These are phyloP conservation scores for Pterophyllum scalare DNA, from an alignment of 2,113 vertebrate species.

Conservation along the genomic window DNA sequence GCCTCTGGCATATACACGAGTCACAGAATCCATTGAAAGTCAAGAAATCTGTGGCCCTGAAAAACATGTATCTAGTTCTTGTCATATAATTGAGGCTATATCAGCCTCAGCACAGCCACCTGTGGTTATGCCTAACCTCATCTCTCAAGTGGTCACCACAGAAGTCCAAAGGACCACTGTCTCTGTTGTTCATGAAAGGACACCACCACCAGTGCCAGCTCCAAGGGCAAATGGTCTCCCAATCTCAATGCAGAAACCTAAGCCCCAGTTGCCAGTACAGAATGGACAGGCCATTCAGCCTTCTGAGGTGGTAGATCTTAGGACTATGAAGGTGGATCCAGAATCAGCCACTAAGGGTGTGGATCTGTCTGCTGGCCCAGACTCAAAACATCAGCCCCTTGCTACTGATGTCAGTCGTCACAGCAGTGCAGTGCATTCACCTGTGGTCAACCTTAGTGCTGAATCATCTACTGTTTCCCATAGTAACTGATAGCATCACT, in stretches of 20 bases:
- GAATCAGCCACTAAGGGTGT: conserved; percentile 83
- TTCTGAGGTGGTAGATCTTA: conserved; percentile 91
- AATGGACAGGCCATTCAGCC: conserved; percentile 82
- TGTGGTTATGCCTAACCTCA: conserved; percentile 77
- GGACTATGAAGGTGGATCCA: conserved; percentile 87
- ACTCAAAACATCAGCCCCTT: conserved; percentile 83
- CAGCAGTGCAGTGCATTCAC: conserved; percentile 90
- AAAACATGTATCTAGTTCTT: conserved; percentile 82
- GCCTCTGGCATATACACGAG: conserved; percentile 84
- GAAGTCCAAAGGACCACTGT: conserved; percentile 84
- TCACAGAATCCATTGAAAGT: conserved; percentile 84
- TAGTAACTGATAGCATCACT: conserved; percentile 84
- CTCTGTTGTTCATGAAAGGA: conserved; percentile 82
- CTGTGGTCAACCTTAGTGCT: conserved; percentile 92
- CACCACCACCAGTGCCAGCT: conserved; percentile 74
- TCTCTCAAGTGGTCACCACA: conserved; percentile 84
- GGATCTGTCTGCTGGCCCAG: conserved; percentile 82
- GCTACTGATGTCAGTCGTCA: conserved; percentile 81
- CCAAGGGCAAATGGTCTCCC: conserved; percentile 78
- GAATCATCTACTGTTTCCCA: conserved; percentile 83
- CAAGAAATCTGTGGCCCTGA: conserved; percentile 83
- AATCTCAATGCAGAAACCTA: conserved; percentile 77
- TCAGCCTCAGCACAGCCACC: conserved; percentile 81
- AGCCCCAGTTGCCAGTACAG: conserved; percentile 80
- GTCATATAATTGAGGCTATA: conserved; percentile 82